These are phyloP conservation scores for Andrena praecox DNA, from an alignment of 2,888 invertebrate species.

Conservation along the genomic window DNA sequence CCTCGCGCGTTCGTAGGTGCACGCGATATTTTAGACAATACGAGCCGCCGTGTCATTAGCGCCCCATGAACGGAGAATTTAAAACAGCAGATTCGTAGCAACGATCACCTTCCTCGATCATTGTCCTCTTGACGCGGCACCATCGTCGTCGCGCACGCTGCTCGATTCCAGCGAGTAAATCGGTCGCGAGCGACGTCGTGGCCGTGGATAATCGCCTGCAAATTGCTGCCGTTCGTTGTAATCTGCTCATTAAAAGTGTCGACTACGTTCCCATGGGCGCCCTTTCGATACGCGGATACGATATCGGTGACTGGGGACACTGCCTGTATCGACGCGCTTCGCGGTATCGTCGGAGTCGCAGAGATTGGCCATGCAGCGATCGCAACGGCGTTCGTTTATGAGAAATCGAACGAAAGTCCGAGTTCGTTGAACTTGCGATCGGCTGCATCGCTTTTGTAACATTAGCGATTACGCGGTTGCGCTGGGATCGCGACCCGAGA, in stretches of 20 bases:
- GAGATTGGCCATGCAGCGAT: conserved; percentile 1
- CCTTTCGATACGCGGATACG: conserved; percentile 31
- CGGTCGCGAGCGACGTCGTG: not conserved
- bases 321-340: conserved; percentile 9
- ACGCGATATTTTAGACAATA: not conserved
- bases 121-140: not conserved
- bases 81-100: not conserved
- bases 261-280: conserved; percentile 63
- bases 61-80: not conserved
- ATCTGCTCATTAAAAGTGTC: conserved; percentile 66
- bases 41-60: not conserved
- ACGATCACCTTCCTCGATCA: not conserved
- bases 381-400: conserved; percentile 23
- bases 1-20: not conserved
- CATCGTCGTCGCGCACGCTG: conserved; percentile 3
- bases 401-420: not conserved
- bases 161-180: conserved; percentile 12
- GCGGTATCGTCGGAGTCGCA: not conserved
- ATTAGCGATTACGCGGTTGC: not conserved
- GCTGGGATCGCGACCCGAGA: not conserved
- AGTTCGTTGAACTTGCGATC: not conserved
- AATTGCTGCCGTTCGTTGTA: conserved; percentile 38
- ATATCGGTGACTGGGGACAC: conserved; percentile 22
- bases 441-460: not conserved
- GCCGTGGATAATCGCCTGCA: conserved; percentile 37